Evolutionary conservation across 2,797 vertebrate species (phyloP), one percentile per base, ranked within the genome.

Genomic region (Neopelma chrysocephalum): DNA sequence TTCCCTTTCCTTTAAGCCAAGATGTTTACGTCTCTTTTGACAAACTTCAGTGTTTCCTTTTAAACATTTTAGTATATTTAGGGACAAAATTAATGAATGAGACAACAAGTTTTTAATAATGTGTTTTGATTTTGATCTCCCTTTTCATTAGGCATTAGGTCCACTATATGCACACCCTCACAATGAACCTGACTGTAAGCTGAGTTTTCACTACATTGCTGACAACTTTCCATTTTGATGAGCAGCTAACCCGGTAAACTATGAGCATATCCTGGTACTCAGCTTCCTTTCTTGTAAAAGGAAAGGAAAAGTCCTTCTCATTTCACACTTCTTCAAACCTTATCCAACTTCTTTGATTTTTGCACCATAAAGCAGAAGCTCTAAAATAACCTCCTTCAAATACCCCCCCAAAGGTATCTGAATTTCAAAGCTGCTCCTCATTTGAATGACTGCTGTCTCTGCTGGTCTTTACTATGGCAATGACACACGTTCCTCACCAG

Each of bases 311-410:
- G 10, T 70, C 15, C 53, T 82, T 93, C 68, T 57, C 9, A 32
- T 87, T 93, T 87, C 68, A 77, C 16, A 69, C 34, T 93, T 91
- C 72, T 95, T 90, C 78, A 86, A 81, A 83, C 4, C 27, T 85
- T 40, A 25, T 78, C 62, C 15, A 73, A 21, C 29, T 81, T 60
- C 89, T 91, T 89, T 68, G 56, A 57, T 34, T 89, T 85, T 53
- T 71, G 18, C 12, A 76, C 51, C 70, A 60, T 32, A 84, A 90
- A 95, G 53, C 68, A 91, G 89, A 92, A 94, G 71, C 29, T 78
- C 45, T 69, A 68, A 89, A 89, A 92, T 27, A 66, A 89, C 40
- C 45, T 32, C 22, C 27, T 92, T 69, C 53, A 56, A 68, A 68
- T 78, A 50, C 12, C 13, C 20, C 51, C 7, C 3, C 8, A n/a